These are phyloP conservation scores for Halcyon chelicuti DNA, from an alignment of 2,797 vertebrate genomes.

Conservation along the genomic window DNA sequence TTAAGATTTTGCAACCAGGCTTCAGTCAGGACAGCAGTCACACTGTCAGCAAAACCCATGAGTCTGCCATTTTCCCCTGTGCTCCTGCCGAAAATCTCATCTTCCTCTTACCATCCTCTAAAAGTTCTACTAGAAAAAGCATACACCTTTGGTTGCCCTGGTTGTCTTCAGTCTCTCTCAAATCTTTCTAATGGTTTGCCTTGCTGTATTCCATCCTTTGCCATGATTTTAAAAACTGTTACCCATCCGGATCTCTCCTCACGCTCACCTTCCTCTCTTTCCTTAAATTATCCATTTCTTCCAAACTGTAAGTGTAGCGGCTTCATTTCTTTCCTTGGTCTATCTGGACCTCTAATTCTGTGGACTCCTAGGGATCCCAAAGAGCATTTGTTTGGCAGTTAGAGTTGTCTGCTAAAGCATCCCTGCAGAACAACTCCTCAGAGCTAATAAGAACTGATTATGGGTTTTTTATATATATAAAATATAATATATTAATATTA, in stretches of 20 bases:
- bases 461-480: too few species aligned
- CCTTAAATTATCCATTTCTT: not conserved
- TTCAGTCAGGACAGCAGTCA: not conserved
- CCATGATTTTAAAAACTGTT: not conserved
- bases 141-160: not conserved
- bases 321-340: not conserved
- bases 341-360: not conserved
- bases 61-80: not conserved
- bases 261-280: not conserved
- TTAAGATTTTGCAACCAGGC: not conserved
- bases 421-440: not conserved
- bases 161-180: not conserved
- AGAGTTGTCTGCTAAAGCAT: not conserved
- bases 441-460: not conserved
- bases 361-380: not conserved
- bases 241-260: not conserved
- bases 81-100: not conserved
- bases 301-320: not conserved
- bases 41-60: fast-evolving
- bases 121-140: not conserved
- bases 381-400: not conserved
- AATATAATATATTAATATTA: too few species aligned
- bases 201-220: not conserved
- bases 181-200: not conserved
- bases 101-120: not conserved